Evolutionary conservation across 2,888 invertebrate genomes (phyloP).

Genomic region (Orgyia antiqua): DNA sequence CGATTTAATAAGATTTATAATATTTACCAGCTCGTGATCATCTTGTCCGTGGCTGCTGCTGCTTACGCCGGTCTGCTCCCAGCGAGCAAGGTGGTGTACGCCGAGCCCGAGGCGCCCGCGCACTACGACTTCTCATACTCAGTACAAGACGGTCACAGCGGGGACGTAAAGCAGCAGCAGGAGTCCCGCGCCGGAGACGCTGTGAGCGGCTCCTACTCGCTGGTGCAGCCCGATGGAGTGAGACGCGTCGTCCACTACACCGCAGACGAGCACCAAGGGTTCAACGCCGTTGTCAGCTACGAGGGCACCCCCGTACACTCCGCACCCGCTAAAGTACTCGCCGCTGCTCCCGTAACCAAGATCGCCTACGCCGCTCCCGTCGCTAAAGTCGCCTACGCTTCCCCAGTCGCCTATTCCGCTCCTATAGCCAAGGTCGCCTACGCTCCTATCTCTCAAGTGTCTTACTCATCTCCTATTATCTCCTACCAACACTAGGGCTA

Average conservation of each 20-base stretch:
- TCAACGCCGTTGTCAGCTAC: constrained; percentile 66
- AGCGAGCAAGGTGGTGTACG: constrained; percentile 47
- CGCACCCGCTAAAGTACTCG: constrained; percentile 18
- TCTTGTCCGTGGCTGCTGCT: constrained; percentile 47
- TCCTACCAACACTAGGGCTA: constrained; percentile 56
- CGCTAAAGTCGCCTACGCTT: constrained; percentile 21
- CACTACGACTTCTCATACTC: constrained; percentile 67
- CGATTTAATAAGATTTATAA: too few species aligned
- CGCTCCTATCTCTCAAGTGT: constrained; percentile 40
- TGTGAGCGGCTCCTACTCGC: constrained; percentile 68
- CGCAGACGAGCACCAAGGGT: constrained; percentile 60
- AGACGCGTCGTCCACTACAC: constrained; percentile 68
- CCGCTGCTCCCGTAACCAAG: constrained; percentile 25
- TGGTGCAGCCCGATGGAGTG: constrained; percentile 68
- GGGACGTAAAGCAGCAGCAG: constrained; percentile 68
- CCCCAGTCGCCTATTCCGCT: constrained; percentile 21
- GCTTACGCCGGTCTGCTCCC: constrained; percentile 43
- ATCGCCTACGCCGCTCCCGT: constrained; percentile 26
- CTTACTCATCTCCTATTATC: constrained; percentile 54
- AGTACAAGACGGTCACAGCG: constrained; percentile 62
- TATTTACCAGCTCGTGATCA: constrained; percentile 44
- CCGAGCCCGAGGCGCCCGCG: constrained; percentile 53
- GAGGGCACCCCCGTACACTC: constrained; percentile 49
- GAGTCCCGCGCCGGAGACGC: constrained; percentile 61
- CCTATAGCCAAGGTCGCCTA: constrained; percentile 44